Base-by-base conservation (phyloP, 2,797 vertebrate genomes). In the Mionectes olivaceus region DNA sequence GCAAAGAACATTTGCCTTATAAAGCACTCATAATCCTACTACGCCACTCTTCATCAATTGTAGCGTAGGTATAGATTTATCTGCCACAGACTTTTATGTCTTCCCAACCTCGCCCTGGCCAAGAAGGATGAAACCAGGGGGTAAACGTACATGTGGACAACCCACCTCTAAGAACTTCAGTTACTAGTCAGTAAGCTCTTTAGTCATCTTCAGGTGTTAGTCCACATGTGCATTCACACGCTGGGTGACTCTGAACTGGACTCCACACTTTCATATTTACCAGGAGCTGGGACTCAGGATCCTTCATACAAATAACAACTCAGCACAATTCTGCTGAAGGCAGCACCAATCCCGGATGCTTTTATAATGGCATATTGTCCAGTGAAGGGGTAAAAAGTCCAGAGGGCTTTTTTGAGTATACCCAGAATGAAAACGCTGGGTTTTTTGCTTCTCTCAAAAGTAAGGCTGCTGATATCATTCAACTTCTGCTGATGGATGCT, bases 281-380 rank as follows among this genome's bases (percentile, higher is more conserved):
- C 57, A 83, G 57, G 25, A 94, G 65, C 61, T 88, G 65, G 14
- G 53, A 93, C 44, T 90, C 61, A 64, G 65, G 94, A 92, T 64
- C 80, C 74, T 81, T 89, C 69, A 78, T 10, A 57, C 57, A 90
- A 92, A 86, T 67, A 90, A n/a, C 44, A 90, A 25, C 65, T 64
- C 73, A 83, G 89, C 44, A 90, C 53, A 81, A 60, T 44, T 86
- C 83, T 90, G 69, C 64, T 90, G 60, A 96, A 90, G 41, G 73
- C 41, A 93, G 65, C 57, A 86, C 73, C 69, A 80, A 92, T 78
- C 77, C 80, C 67, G 65, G 61, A 75, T 75, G 80, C 21, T 78
- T 90, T 74, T 93, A 73, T 3, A 4, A 49, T 64, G 68, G 53
- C 18, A 83, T 7, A 56, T 6, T 44, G 37, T 49, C 65, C 78